Evolutionary conservation across 37 sponge, comb jelly and placozoan species (phyloP), one percentile per base, ranked within the genome.

Genomic region (Amphimedon queenslandica): DNA sequence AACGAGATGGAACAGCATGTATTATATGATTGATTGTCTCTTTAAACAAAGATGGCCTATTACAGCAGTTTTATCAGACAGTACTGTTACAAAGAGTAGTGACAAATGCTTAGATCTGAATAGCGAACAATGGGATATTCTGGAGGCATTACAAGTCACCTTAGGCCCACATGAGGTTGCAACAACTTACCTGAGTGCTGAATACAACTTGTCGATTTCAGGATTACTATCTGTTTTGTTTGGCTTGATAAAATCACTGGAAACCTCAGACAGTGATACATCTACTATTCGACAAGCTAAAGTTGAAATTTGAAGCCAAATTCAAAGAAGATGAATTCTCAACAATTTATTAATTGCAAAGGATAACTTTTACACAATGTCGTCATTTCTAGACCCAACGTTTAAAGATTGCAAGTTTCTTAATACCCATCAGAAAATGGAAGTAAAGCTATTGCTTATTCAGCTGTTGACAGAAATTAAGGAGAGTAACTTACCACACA

Each of bases 161-260:
- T 30, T 70, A 70, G 20, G 40, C 4, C 16, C 23, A 20, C 43
- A 41, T 5, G 25, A 70, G 28, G 71, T 70, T 23, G 71, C 53
- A 29, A 70, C 71, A 5, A 70, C 71, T 37, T 67, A 67, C 69
- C 41, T 67, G 16, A 67, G 69, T 33, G 10, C 69, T 36, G 69
- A 67, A 33, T 67, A 67, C 39, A 67, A 67, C 34, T 33, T 67
- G 11, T 67, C 69, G 11, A 34, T 67, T 27, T 37, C 69, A 38
- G 69, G 37, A 32, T 8, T 33, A 16, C 10, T 38, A 21, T 37
- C 69, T 27, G 39, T 67, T 38, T 6, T 67, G 11, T 20, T 23
- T 67, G 35, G 69, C 39, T 37, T 67, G 13, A 11, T 67, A 37
- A 32, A 34, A 67, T 67, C 69, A 16, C 10, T 67, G 11, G 38